phyloP scores from a whole-genome alignment of 1,140 invertebrate genomes.

The Epicauta chinensis region DNA sequence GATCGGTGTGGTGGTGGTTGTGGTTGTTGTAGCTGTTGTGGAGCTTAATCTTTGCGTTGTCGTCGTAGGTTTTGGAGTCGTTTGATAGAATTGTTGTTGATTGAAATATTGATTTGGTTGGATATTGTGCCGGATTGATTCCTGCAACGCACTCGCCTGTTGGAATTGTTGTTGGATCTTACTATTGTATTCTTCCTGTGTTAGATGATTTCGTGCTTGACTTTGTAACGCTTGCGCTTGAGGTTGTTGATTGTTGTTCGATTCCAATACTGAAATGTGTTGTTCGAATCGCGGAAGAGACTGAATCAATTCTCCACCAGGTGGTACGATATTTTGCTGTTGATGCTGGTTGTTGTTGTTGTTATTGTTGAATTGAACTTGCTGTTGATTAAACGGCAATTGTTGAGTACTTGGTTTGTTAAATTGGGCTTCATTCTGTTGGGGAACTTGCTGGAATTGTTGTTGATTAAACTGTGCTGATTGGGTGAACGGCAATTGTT shows the following conservation, averaged over 20 bases:
- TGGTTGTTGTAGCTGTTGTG: conserved; percentile 40
- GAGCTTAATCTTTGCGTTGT: no score
- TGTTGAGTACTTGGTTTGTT: conserved; percentile 39
- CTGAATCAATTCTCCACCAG: conserved; percentile 61
- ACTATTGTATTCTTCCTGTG: conserved; percentile 19
- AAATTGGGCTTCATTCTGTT: conserved; percentile 32
- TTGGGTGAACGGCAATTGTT: no score
- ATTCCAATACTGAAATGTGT: conserved; percentile 54
- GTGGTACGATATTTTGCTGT: conserved; percentile 43
- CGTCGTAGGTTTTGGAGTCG: conserved; percentile 9
- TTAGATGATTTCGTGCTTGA: not conserved
- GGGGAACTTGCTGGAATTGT: conserved; percentile 14
- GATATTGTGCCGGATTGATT: conserved; percentile 5
- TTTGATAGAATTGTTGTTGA: conserved; percentile 28
- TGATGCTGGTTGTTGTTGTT: conserved; percentile 19
- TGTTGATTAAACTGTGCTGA: conserved; percentile 29
- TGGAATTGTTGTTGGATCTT: conserved; percentile 27
- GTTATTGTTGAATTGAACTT: conserved; percentile 14
- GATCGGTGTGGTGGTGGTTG: conserved; percentile 35
- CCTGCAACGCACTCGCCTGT: conserved; percentile 13
- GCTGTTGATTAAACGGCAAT: conserved; percentile 23
- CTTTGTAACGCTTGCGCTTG: conserved; percentile 3
- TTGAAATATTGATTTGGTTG: not conserved
- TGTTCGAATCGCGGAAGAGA: conserved; percentile 70
- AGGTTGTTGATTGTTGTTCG: conserved; percentile 10